phyloP scores from a whole-genome alignment of 2,797 vertebrate species.

The Vespertilio murinus region DNA sequence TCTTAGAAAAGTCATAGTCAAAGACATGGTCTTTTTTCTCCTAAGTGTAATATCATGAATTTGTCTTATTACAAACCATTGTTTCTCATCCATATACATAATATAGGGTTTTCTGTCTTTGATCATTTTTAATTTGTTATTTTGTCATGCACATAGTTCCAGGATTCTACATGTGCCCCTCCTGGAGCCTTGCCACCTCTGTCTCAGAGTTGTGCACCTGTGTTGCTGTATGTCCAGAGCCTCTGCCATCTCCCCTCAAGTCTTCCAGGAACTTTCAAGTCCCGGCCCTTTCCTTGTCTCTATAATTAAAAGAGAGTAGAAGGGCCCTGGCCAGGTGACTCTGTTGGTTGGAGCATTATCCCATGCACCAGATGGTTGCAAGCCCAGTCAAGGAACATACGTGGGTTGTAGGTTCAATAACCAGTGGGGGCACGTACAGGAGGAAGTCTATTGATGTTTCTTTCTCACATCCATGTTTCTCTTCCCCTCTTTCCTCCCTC shows the following conservation, averaged over 20 bases:
- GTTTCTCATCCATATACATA: neutral
- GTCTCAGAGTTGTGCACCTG: neutral
- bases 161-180: neutral
- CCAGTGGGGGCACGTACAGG: fast-evolving
- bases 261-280: neutral
- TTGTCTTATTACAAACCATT: neutral
- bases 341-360: neutral
- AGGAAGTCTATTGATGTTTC: neutral
- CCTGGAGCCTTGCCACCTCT: neutral
- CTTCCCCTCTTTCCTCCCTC: neutral
- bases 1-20: neutral
- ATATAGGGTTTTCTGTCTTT: neutral
- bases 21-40: neutral
- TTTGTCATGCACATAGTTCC: neutral
- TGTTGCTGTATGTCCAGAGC: neutral
- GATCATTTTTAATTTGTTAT: neutral
- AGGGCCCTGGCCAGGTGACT: neutral
- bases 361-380: neutral
- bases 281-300: neutral
- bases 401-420: neutral
- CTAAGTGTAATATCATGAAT: neutral
- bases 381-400: neutral
- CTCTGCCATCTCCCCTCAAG: neutral
- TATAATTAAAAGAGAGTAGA: neutral
- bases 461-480: neutral